These are phyloP conservation scores for Gymnarchus niloticus DNA, from an alignment of 2,113 vertebrate species.

Conservation along the genomic window DNA sequence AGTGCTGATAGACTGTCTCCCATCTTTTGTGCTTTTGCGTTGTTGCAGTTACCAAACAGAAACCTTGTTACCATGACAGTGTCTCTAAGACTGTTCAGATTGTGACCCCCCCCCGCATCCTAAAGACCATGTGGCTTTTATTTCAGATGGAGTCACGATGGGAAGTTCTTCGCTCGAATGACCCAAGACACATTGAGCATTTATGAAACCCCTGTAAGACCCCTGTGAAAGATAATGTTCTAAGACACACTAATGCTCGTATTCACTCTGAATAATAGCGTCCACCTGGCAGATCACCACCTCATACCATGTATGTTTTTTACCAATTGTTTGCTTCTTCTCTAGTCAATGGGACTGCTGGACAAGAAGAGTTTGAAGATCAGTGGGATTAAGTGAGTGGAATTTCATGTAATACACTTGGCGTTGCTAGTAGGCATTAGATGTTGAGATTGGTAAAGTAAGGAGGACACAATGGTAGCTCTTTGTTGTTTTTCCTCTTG, in stretches of 20 bases:
- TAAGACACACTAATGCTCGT: background rate
- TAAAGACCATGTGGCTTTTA: background rate
- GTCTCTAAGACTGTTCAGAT: background rate
- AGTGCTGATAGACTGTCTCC: background rate
- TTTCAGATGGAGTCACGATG: conserved; percentile 92
- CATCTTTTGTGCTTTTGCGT: background rate
- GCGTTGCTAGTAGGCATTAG: background rate
- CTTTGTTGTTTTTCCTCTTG: background rate
- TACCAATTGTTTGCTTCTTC: background rate
- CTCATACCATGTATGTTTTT: conserved; percentile 15
- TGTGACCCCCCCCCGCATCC: background rate
- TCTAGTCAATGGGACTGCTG: conserved; percentile 91
- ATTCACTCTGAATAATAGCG: background rate
- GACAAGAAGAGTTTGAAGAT: conserved; percentile 99
- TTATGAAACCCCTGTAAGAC: conserved; percentile 91
- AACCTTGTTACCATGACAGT: background rate
- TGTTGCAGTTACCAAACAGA: background rate
- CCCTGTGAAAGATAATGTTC: background rate
- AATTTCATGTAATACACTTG: background rate
- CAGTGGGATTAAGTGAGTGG: conserved; percentile 85
- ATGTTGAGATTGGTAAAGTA: background rate
- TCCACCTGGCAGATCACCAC: background rate
- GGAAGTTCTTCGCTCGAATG: conserved; percentile 98
- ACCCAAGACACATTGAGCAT: conserved; percentile 90
- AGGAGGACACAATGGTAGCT: background rate